Percentiles rank a stretch among this genome's conserved stretches.
These are phyloP conservation scores for Hypanus sabinus DNA, from an alignment of 2,113 vertebrate genomes.

Conservation along the genomic window DNA sequence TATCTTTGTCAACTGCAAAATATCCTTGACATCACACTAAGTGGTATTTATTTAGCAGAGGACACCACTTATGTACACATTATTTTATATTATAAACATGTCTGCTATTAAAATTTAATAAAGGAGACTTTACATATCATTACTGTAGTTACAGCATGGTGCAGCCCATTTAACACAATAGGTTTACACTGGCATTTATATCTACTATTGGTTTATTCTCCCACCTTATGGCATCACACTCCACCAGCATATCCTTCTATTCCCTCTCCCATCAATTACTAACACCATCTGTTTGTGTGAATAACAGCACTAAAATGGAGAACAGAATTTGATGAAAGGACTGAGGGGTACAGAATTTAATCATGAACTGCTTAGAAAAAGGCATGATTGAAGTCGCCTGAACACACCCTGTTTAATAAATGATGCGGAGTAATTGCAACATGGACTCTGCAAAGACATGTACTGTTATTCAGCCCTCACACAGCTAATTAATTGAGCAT, in stretches of 20 bases:
- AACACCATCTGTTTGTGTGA: background rate
- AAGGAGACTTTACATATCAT: background rate
- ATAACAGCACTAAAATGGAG: background rate
- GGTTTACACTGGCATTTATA: background rate
- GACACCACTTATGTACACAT: too few relatives aligned
- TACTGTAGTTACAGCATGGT: background rate
- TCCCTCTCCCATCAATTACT: background rate
- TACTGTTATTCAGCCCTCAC: background rate
- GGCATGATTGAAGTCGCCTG: background rate
- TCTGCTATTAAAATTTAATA: background rate
- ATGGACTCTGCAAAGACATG: background rate
- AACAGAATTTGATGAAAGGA: background rate
- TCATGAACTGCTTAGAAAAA: background rate
- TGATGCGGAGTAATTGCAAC: background rate
- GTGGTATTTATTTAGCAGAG: background rate
- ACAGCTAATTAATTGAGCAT: background rate
- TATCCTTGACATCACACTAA: background rate
- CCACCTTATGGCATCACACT: background rate
- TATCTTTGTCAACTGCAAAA: background rate
- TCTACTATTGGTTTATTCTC: too few relatives aligned
- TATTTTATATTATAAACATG: background rate
- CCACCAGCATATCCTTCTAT: background rate
- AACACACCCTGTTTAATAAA: background rate
- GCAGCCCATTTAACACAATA: background rate
- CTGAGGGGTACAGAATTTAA: background rate